Base-by-base conservation (phyloP, 2,888 invertebrate genomes). In the Sarcophaga rosellei region DNA sequence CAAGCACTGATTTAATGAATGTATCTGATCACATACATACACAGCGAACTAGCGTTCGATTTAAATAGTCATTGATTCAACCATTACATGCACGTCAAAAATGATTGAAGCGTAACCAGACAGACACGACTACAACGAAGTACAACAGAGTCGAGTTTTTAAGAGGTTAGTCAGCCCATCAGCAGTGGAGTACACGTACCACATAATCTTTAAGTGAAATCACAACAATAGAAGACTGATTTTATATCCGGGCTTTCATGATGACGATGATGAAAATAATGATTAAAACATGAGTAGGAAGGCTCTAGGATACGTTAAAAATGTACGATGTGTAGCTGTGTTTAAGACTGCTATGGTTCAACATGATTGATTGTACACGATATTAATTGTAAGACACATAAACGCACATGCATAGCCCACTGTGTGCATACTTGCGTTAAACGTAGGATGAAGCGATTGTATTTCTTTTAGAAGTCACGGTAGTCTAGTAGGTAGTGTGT, bases 321-420 rank as follows among this genome's bases (percentile, higher is more conserved):
- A 73, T 61, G 61, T 23, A 45, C 4, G 45, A 45, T 45, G 23
- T 59, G 25, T 59, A 12, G 17, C 5, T 12, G 15, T 21, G 61
- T 25, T 53, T 62, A 35, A 61, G 61, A 44, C 44, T n/a, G 25
- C 20, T 53, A 20, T 53, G 20, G 66, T 47, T 74, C 47, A 75
- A 63, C 35, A 70, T 81, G 81, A 81, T 81, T 76, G 76, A 81
- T 81, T 59, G 76, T 65, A 59, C 23, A 81, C 57, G 65, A 76
- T 65, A 78, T 63, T 23, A 65, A 61, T 17, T 45, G 23, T 57
- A 47, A 35, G 45, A 61, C 70, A 79, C n/a, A 15, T 45, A n/a
- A 20, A 8, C 20, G 5, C 25, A 47, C 47, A 47, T 47, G 15
- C 12, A 15, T 47, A 47, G 12, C 4, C 10, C 15, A 47, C 47